A percentile compares a stretch with the other conserved stretches of the same genome.
phyloP scores from a whole-genome alignment of 2,888 invertebrate genomes.

The Scrobipalpa costella region DNA sequence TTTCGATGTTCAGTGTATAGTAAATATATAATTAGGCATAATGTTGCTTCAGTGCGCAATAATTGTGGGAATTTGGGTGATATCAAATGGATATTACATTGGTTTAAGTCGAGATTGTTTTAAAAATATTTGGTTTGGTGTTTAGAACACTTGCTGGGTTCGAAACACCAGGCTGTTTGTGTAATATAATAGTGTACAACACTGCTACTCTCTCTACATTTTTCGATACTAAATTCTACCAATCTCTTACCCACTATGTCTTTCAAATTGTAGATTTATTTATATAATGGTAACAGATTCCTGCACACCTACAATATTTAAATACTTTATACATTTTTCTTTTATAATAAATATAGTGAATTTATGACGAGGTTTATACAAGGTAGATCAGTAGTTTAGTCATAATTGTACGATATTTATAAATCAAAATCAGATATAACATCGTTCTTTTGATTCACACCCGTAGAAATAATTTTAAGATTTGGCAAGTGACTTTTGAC shows the following conservation, averaged over 20 bases:
- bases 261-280: slow-evolving; percentile 27
- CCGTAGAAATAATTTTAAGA: slow-evolving; percentile 69
- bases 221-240: not conserved
- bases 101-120: slow-evolving; percentile 35
- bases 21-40: slow-evolving; percentile 47
- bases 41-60: slow-evolving; percentile 64
- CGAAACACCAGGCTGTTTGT: slow-evolving; percentile 26
- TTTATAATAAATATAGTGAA: slow-evolving; percentile 59
- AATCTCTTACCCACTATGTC: slow-evolving; percentile 26
- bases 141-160: slow-evolving; percentile 31
- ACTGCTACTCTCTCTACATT: slow-evolving; percentile 25
- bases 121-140: slow-evolving; percentile 32
- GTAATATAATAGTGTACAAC: slow-evolving; percentile 27
- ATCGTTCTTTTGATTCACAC: slow-evolving; percentile 53
- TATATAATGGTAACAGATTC: slow-evolving; percentile 25
- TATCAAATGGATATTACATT: slow-evolving; percentile 66
- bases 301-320: slow-evolving; percentile 29
- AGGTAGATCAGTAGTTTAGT: slow-evolving; percentile 78
- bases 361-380: slow-evolving; percentile 80
- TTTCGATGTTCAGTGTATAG: slow-evolving; percentile 75
- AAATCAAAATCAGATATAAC: slow-evolving; percentile 42
- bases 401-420: slow-evolving; percentile 64
- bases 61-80: slow-evolving; percentile 78
- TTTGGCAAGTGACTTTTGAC: slow-evolving; percentile 60
- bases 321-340: slow-evolving; percentile 37